These are phyloP conservation scores for Campylomormyrus numenius DNA, from an alignment of 2,113 vertebrate genomes.

Conservation along the genomic window DNA sequence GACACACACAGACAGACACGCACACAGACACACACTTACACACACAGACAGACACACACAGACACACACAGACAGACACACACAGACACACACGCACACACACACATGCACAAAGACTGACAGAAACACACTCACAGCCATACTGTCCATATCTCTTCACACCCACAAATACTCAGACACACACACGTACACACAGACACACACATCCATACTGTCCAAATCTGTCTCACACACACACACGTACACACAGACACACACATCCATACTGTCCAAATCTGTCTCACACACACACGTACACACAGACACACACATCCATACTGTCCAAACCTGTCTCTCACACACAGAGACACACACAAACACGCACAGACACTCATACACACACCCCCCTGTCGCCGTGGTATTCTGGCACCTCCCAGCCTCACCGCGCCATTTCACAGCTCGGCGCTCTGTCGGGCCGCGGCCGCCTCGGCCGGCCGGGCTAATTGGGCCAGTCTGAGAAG, in stretches of 20 bases:
- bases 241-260: not conserved
- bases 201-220: not conserved
- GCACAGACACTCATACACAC: not conserved
- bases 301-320: not conserved
- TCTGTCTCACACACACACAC: not conserved
- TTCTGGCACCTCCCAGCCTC: not conserved
- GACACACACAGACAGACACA: too few species aligned
- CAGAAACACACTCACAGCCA: not conserved
- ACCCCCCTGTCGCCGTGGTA: not conserved
- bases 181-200: not conserved
- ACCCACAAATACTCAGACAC: too few species aligned
- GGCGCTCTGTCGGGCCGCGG: not conserved
- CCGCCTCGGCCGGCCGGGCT: not conserved
- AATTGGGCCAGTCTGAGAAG: constrained; percentile 2
- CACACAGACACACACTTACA: too few species aligned
- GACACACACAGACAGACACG: too few species aligned
- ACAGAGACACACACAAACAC: not conserved
- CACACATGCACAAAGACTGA: not conserved
- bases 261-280: too few species aligned
- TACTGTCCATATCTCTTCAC: too few species aligned
- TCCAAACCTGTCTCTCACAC: not conserved
- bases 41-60: too few species aligned
- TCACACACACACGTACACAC: not conserved
- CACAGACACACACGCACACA: not conserved
- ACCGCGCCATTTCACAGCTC: not conserved